Base-by-base conservation (phyloP, 2,888 invertebrate genomes). In the Pantelozetes paolii region DNA sequence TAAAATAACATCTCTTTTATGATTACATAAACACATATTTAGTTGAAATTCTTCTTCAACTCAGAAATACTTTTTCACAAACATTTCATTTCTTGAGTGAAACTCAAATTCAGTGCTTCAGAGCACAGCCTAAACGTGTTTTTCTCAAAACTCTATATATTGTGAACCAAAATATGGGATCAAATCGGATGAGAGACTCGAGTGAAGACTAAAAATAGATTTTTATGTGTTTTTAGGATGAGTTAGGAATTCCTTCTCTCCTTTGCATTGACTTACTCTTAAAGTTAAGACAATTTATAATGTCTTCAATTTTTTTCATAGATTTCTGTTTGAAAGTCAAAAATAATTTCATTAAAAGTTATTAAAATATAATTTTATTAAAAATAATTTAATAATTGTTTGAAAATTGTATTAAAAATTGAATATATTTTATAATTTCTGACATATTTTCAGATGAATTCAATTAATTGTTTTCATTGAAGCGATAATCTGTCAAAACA, bases 21-120 rank as follows among this genome's bases (percentile, higher is more conserved):
- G 62, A 62, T 62, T 62, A 62, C 62, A 28, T 62, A 62, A 62
- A 62, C 62, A 62, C 32, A 62, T 62, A 62, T 62, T 62, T 62
- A 26, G 62, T 36, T 62, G 6, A 26, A 15, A 54, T 54, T 54
- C 50, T 50, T 50, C n/a, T n/a, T n/a, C n/a, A n/a, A 50, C 50
- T 54, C 23, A 15, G 26, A 54, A 54, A 54, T 54, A 54, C 54
- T 54, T 18, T n/a, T n/a, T n/a, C n/a, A 54, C 23, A 36, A 30
- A 36, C 62, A 28, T 59, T 62, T 36, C n/a, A 18, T 13, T 20
- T 18, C 20, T 62, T 32, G 15, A 9, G 8, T 8, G 6, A 9
- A 8, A 15, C 59, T 23, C 20, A 30, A 28, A 5, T 8, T 30
- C 36, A 20, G 6, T n/a, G 2, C 30, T 36, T n/a, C 13, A 15